phyloP scores from a whole-genome alignment of 2,113 vertebrate genomes.

The Climacteris rufus region DNA sequence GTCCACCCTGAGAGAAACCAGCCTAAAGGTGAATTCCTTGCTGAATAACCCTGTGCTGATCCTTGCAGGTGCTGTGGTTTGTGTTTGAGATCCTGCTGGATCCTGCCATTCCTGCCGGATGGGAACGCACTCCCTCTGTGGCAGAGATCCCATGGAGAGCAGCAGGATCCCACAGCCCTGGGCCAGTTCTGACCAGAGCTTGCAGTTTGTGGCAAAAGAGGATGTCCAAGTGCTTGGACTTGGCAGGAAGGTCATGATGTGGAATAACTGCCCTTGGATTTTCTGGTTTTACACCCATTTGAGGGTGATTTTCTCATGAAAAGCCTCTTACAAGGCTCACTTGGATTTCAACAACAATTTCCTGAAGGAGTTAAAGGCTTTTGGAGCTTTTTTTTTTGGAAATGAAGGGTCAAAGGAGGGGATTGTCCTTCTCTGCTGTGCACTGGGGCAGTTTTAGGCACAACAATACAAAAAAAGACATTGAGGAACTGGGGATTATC shows the following conservation, averaged over 20 bases:
- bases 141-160: neutral
- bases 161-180: neutral
- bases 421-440: no score
- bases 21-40: neutral
- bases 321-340: no score
- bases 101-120: neutral
- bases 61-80: neutral
- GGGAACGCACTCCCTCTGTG: neutral
- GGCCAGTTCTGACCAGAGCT: neutral
- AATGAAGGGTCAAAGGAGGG: no score
- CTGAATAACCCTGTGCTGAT: neutral
- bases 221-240: neutral
- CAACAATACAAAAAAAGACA: no score
- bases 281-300: neutral
- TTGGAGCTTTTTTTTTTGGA: no score
- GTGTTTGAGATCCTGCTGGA: neutral
- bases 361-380: no score
- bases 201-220: neutral
- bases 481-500: no score
- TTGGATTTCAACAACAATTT: no score
- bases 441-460: no score
- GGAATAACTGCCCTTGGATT: neutral
- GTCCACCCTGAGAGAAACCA: neutral
- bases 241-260: neutral
- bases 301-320: no score